Evolutionary conservation across 2,888 invertebrate genomes (phyloP).

Genomic region (Patella depressa): DNA sequence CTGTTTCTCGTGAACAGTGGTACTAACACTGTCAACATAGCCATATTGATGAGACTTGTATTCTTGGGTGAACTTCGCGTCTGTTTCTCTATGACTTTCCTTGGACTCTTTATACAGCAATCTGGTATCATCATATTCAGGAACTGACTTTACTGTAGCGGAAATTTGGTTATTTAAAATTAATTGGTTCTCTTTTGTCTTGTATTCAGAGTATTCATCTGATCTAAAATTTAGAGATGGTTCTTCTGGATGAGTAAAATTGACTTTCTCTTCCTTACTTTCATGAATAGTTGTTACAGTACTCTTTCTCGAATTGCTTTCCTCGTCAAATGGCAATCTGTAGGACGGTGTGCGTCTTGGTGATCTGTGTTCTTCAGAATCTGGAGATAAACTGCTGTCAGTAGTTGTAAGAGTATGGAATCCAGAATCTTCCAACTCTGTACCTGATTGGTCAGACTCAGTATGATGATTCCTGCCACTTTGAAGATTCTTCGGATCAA

Average conservation of each 20-base stretch:
- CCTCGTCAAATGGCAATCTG: not conserved
- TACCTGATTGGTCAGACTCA: not conserved
- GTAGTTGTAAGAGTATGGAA: slow-evolving; percentile 7
- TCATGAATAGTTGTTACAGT: not conserved
- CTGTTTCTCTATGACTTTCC: not conserved
- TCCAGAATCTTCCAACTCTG: not conserved
- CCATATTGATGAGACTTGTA: not conserved
- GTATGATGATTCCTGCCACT: not conserved
- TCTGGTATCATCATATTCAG: not conserved
- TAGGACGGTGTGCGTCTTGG: not conserved
- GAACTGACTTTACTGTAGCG: not conserved
- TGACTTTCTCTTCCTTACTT: not conserved
- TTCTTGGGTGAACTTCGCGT: not conserved
- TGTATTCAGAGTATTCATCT: not conserved
- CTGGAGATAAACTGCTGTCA: not conserved
- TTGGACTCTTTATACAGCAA: not conserved
- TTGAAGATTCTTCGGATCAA: too few species aligned
- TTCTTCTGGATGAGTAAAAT: not conserved
- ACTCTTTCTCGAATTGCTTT: not conserved
- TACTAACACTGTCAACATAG: not conserved
- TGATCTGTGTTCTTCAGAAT: not conserved
- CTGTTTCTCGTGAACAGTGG: not conserved
- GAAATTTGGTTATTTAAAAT: not conserved
- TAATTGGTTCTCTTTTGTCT: not conserved
- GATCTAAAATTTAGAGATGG: not conserved